Base-by-base conservation (phyloP, 2,113 vertebrate genomes). In the Sciurus niger region DNA sequence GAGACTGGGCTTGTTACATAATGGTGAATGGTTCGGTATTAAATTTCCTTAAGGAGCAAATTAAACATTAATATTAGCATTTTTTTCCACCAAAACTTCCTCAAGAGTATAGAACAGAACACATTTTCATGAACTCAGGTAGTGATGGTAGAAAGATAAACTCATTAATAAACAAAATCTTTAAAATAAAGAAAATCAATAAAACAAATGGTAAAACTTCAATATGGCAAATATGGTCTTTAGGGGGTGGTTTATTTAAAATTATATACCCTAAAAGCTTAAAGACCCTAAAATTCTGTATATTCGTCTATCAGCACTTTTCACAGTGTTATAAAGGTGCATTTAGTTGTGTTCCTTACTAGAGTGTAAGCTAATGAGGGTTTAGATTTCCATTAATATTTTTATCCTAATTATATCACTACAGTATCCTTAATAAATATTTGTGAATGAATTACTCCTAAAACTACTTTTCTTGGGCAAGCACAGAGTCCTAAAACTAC, bases 11-110 rank as follows among this genome's bases (percentile, higher is more conserved):
- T 34, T 96, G 67, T 67, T 70, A 37, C 84, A 16, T 68, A 72
- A 73, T 90, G 93, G 48, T 84, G 82, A 88, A 90, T 80, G 43
- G 51, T 78, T 97, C 89, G 95, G 34, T 14, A 53, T 95, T 95
- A 79, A 77, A 77, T 97, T 94, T 92, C 30, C 90, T 78, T 96
- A 85, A 93, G 83, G 68, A 97, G 43, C 8, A 97, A 95, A 73
- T 95, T 89, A 98, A 95, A 74, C n/a, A 79, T 43, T 95, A 70
- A 77, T 90, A 82, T 84, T 96, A 76, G 96, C 28, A 76, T 96
- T 96, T 95, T 97, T 93, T 60, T 25, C 90, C 46, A 96, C 78
- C 34, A 82, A 16, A 93, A 93, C 17, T 93, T 87, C 32, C 92
- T 94, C 43, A 92, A 48, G 8, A 1, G n/a, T 53, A 65, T 73